Base-by-base conservation (phyloP, 2,113 vertebrate genomes). In the Candoia aspera region DNA sequence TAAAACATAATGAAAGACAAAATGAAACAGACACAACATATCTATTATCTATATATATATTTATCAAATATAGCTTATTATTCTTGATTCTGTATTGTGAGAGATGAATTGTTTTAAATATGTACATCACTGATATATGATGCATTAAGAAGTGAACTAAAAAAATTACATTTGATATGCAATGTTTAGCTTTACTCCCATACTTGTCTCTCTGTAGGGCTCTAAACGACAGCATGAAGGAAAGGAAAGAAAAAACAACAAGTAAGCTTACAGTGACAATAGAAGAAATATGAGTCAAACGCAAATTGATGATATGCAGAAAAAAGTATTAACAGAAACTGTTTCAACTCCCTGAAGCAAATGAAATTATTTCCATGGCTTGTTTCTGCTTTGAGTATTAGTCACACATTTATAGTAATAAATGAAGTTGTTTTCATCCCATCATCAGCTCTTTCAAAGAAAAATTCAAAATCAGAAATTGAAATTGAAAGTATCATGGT, bases 161-260 rank as follows among this genome's bases (percentile, higher is more conserved):
- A 98, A 98, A 98, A 99, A 99, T 99, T 99, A 99, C 99, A 99
- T 99, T 99, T 99, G 99, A 98, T 99, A 99, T 98, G 99, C 99
- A 99, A 99, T 99, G 99, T 99, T 99, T 99, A 99, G 99, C 98
- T 99, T 99, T 99, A 99, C 99, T 99, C 99, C 99, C 99, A 99
- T 99, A 99, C 99, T 99, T 99, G 99, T 99, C 99, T 99, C 99
- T 99, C 99, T 99, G 99, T 99, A 99, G 98, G 99, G 98, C 98
- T 99, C 99, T 99, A 98, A 98, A 98, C 98, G 99, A 99, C 98
- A 99, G 99, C 99, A 98, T 99, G 99, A 98, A 98, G 98, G 98
- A 98, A 98, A 98, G 98, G 98, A 98, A 98, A 98, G 98, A 98
- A 98, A 98, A 99, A 98, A 97, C 98, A 98, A 99, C 98, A 99